Base-by-base conservation (phyloP, 2,113 vertebrate genomes). In the Electrona antarctica region DNA sequence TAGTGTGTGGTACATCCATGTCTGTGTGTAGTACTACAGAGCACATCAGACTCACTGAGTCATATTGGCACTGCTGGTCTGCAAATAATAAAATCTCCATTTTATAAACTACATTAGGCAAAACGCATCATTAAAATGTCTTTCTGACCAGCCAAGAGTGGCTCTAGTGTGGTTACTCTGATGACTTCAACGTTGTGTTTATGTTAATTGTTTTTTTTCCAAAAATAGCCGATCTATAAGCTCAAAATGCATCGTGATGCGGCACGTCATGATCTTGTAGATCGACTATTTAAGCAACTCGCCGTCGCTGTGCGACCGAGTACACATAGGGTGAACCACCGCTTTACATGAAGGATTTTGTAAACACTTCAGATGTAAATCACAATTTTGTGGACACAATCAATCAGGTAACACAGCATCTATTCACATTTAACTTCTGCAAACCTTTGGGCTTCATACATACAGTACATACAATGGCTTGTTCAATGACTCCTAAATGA, bases 1-100 rank as follows among this genome's bases (percentile, higher is more conserved):
- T 66, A 29, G 47, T n/a, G 14, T 64, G 54, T 72, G 68, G 15
- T 52, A 70, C 63, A 67, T 64, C 48, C 63, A 2, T 67, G n/a
- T 64, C 47, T 46, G 21, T 51, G 21, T 51, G 70, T 59, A 67
- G 69, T 56, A 56, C 66, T 56, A 51, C 66, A 64, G 65, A 77
- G 63, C 45, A 72, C 21, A 10, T 46, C 41, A 67, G 71, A 80
- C 69, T 72, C 51, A 5, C 76, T 5, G 73, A 66, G 67, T 83
- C 78, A 59, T 63, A 68, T 67, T 74, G 83, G 80, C 89, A 87
- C 82, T 76, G 57, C 77, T 66, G 77, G 82, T 84, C 75, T 72
- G 64, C 58, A 73, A 82, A 77, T 45, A 55, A 50, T 28, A 64
- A 73, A 79, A 58, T 46, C 15, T 33, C 48, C 45, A 21, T 58